Base-by-base conservation (phyloP, 1,140 invertebrate species). In the Onthophagus taurus region DNA sequence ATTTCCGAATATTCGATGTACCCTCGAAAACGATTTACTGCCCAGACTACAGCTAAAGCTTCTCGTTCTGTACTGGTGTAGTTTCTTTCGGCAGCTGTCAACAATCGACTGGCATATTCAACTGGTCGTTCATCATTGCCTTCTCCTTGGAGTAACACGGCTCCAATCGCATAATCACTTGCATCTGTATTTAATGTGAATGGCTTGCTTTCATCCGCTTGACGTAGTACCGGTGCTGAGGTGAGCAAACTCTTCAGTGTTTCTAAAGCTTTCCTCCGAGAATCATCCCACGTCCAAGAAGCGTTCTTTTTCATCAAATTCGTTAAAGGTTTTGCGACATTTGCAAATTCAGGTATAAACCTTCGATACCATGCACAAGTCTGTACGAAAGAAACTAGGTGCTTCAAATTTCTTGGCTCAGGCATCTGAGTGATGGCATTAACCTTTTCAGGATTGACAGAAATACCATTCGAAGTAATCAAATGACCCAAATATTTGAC, bases 61-160 rank as follows among this genome's bases (percentile, higher is more conserved):
- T 34, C 13, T 6, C 31, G 31, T 16, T 34, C 31, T 6, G 31
- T 34, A 29, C 7, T 29, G 24, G 24, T 8, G n/a, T 29, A 29
- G 7, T 16, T 34, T 16, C 6, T 13, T 34, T 34, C 13, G 7
- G 31, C 31, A 6, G 6, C 14, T 8, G 13, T 34, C 6, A 34
- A 13, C 13, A 34, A 13, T 6, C 31, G 9, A 13, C 31, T 47
- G n/a, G 64, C 63, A 47, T 70, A 74, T 11, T 63, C 65, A 7
- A 74, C 57, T 1, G 64, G 63, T 9, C 50, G 51, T 45, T 34
- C 13, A 6, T 34, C 31, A 6, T 6, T 5, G 5, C 13, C 31
- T 6, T 34, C 31, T 9, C 31, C 31, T 6, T 34, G 31, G 7
- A 34, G 31, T 6, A 34, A 16, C 6, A 34, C 31, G 6, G 31